phyloP scores from a whole-genome alignment of 35 echinoderm and acorn worm genomes.

The Heliocidaris erythrogramma region DNA sequence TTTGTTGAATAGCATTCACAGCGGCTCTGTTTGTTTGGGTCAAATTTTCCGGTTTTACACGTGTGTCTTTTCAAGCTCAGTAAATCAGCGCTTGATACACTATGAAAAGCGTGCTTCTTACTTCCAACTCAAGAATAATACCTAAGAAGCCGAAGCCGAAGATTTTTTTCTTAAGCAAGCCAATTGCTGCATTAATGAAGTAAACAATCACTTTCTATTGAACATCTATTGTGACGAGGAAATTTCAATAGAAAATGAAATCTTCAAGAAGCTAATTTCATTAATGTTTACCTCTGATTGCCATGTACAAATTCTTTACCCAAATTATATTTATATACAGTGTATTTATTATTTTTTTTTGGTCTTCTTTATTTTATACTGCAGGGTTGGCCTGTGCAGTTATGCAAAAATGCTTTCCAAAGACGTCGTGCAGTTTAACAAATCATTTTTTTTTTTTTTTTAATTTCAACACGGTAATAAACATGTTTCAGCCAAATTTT shows the following conservation, averaged over 20 bases:
- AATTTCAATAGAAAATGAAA: neutral
- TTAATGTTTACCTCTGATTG: too few species aligned
- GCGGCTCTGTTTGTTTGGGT: slow-evolving; percentile 59
- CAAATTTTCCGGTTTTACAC: slow-evolving; percentile 73
- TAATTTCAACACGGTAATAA: too few species aligned
- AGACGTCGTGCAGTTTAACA: too few species aligned
- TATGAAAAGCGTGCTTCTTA: neutral
- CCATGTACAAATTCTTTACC: too few species aligned
- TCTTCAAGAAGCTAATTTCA: too few species aligned
- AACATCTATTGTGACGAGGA: neutral
- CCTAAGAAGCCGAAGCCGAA: neutral
- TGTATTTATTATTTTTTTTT: too few species aligned
- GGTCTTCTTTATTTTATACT: too few species aligned
- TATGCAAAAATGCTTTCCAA: too few species aligned
- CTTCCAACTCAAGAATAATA: neutral
- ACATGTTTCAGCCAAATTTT: too few species aligned
- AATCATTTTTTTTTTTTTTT: too few species aligned
- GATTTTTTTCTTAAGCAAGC: neutral
- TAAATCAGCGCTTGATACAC: slow-evolving; percentile 48
- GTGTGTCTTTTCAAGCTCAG: slow-evolving; percentile 51
- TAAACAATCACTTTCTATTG: neutral
- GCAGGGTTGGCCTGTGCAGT: too few species aligned
- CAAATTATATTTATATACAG: too few species aligned
- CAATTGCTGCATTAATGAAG: neutral
- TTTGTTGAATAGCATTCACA: slow-evolving; percentile 59